Conservation (phyloP, 2,113 vertebrate species). For the Nothobranchius furzeri region DNA sequence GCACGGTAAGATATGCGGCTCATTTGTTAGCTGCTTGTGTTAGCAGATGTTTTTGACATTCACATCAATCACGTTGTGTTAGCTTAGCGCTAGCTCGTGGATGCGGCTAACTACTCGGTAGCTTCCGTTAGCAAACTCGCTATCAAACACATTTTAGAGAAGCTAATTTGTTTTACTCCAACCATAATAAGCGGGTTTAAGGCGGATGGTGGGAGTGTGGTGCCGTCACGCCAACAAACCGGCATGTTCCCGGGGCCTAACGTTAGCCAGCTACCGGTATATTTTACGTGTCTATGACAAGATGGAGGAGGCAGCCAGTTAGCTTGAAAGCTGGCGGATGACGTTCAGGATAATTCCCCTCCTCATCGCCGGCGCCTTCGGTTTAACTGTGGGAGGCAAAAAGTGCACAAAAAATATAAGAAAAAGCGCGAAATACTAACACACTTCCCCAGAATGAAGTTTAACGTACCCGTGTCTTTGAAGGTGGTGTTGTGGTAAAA, state of each 20-base stretch:
- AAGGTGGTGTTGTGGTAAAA: background rate
- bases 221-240: conserved; percentile 40
- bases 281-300: conserved; percentile 77
- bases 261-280: conserved; percentile 72
- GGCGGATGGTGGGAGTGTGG: background rate
- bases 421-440: background rate
- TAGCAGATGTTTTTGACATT: conserved; percentile 67
- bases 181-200: background rate
- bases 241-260: conserved; percentile 69
- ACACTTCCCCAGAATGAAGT: accelerated
- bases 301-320: conserved; percentile 79
- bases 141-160: background rate
- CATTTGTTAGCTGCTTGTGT: conserved; percentile 49
- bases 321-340: conserved; percentile 71
- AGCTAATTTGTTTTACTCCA: background rate
- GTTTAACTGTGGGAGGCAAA: conserved; percentile 22
- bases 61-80: conserved; percentile 64
- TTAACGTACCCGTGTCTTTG: accelerated
- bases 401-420: conserved; percentile 5
- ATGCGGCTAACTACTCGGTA: conserved; percentile 49
- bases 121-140: conserved; percentile 28
- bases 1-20: conserved; percentile 72
- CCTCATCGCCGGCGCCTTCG: conserved; percentile 55
- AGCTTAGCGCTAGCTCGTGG: conserved; percentile 47
- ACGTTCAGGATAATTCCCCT: conserved; percentile 54